These are phyloP conservation scores for Luscinia megarhynchos DNA, from an alignment of 2,797 vertebrate species.

Conservation along the genomic window DNA sequence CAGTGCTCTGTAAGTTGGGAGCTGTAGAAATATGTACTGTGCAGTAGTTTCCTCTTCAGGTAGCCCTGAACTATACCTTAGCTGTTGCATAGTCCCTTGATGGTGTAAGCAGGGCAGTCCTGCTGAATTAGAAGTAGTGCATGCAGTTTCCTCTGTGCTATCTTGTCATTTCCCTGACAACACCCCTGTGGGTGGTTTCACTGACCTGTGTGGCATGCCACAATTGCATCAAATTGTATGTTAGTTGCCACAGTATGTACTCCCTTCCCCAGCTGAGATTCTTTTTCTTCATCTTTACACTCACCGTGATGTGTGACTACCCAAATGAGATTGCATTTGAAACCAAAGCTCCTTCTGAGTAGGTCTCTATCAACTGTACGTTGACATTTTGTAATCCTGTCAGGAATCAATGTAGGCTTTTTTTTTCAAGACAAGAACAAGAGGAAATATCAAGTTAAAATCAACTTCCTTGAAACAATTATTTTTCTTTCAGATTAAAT, in stretches of 20 bases:
- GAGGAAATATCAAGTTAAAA: background rate
- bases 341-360: background rate
- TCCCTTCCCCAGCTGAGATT: background rate
- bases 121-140: background rate
- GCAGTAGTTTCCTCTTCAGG: background rate
- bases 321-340: background rate
- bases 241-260: background rate
- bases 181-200: background rate
- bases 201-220: background rate
- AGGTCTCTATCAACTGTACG: background rate
- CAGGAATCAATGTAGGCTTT: background rate
- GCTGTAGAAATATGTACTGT: background rate
- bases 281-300: background rate
- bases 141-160: background rate
- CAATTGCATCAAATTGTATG: background rate
- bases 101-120: background rate
- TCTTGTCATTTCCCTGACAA: background rate
- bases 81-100: background rate
- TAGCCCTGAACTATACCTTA: background rate
- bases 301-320: background rate
- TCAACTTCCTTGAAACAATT: background rate
- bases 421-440: background rate
- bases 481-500: background rate
- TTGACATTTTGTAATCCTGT: background rate
- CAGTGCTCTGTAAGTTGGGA: background rate